Evolutionary conservation across 2,797 vertebrate species (phyloP), one percentile per base, ranked within the genome.

Genomic region (Labroides dimidiatus): DNA sequence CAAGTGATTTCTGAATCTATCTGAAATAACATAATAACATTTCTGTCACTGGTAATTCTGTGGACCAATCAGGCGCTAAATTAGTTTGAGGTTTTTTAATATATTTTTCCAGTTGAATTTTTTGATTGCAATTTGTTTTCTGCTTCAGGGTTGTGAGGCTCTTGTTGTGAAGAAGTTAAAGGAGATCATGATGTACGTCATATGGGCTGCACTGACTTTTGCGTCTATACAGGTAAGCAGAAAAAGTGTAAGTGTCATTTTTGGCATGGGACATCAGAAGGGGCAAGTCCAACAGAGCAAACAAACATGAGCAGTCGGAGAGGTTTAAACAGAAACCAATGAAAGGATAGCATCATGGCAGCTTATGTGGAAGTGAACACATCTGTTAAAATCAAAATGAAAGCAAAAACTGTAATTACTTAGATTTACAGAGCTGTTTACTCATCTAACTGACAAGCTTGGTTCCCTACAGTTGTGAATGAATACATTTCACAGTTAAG

Each of bases 121-220:
- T 43, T 12, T 53, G 21, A 21, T 42, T 57, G 13, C 4, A 1
- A 39, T 0, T 10, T 64, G 72, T 16, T 64, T 77, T 75, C 27
- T 56, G 6, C 65, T 8, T 4, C 10, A 91, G 98, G 98, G 98
- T 0, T 99, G 97, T 87, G 95, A 99, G 85, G 97, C 94, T 80
- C 93, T 98, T 15, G 98, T 99, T 64, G 97, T 98, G 82, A 97
- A 98, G 92, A 99, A 97, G 69, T 92, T 98, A 41, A 98, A 99
- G 69, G 96, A 99, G 89, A 99, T 99, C 70, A 98, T 99, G 97
- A 99, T 99, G 97, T 98, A 97, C 21, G 97, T 99, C 67, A 98
- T 99, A 89, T 98, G 96, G 96, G 96, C 98, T 24, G 97, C 97
- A 0, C 80, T 99, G 84, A 97, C 95, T 0, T 99, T 99, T 90